phyloP scores from a whole-genome alignment of 2,113 vertebrate genomes.

The Megaptera novaeangliae region DNA sequence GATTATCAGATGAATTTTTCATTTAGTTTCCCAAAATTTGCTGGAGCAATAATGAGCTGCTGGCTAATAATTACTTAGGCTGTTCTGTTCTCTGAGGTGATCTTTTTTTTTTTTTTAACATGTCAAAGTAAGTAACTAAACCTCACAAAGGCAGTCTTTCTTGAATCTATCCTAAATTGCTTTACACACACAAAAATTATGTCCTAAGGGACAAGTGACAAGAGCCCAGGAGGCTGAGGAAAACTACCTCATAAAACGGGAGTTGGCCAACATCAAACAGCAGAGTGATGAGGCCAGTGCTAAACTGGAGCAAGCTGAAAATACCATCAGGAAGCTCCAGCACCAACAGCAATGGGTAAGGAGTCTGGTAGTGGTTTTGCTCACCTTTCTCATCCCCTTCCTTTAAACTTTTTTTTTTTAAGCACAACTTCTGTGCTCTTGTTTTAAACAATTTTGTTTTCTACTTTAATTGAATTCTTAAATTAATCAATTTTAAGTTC shows the following conservation, averaged over 20 bases:
- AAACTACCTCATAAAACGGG: constrained; percentile 99
- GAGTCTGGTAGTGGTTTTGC: constrained; percentile 79
- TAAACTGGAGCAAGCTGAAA: constrained; percentile 96
- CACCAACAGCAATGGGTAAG: constrained; percentile 95
- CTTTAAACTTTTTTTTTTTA: constrained; percentile 46
- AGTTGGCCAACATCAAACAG: constrained; percentile 97
- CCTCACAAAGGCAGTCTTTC: constrained; percentile 77
- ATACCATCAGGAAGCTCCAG: constrained; percentile 94
- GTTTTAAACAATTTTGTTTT: constrained; percentile 67
- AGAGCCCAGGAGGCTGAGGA: constrained; percentile 99
- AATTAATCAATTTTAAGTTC: constrained; percentile 18
- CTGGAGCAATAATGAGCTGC: constrained; percentile 71
- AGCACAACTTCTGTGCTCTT: constrained; percentile 71
- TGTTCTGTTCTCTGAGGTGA: constrained; percentile 71
- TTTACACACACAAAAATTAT: constrained; percentile 86
- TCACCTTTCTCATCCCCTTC: constrained; percentile 61
- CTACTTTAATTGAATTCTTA: constrained; percentile 53
- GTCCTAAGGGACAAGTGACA: constrained; percentile 99
- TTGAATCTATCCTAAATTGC: constrained; percentile 80
- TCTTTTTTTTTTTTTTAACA: constrained; percentile 61
- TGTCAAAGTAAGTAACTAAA: constrained; percentile 75
- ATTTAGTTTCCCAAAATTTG: constrained; percentile 57
- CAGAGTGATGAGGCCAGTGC: constrained; percentile 94
- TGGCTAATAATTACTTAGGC: constrained; percentile 71
- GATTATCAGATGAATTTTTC: constrained; percentile 58